A percentile compares a stretch with the other conserved stretches of the same genome.
Conservation (phyloP, 2,797 vertebrate genomes). For the Gouania willdenowi region DNA sequence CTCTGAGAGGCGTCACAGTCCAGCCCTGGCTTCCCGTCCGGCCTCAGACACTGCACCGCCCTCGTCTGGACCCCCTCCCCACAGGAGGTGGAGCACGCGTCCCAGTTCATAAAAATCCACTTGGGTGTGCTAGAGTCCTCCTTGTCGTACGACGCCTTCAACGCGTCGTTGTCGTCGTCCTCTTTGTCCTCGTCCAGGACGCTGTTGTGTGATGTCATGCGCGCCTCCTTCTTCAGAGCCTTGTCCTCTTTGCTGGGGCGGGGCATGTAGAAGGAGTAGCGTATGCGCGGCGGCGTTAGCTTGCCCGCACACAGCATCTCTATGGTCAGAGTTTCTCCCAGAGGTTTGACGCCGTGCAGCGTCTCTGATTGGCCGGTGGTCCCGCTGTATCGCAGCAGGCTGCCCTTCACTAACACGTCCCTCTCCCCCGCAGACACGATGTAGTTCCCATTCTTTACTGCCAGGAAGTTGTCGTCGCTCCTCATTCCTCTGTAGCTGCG, state of each 20-base stretch:
- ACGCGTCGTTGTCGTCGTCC: constrained; percentile 39
- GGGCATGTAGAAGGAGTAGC: constrained; percentile 94
- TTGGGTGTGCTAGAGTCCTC: constrained; percentile 68
- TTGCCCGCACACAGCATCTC: constrained; percentile 96
- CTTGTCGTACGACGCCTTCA: constrained; percentile 72
- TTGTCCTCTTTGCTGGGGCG: constrained; percentile 88
- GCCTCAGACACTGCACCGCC: constrained; percentile 81
- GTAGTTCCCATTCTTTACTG: constrained; percentile 94
- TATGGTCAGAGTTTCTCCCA: constrained; percentile 87
- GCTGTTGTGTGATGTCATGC: constrained; percentile 76
- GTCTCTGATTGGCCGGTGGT: constrained; percentile 87
- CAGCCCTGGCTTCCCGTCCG: constrained; percentile 72
- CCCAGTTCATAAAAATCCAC: constrained; percentile 86
- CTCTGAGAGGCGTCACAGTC: constrained; percentile 79
- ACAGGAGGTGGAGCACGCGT: constrained; percentile 85
- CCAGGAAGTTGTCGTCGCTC: constrained; percentile 95
- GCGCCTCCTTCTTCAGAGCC: constrained; percentile 75
- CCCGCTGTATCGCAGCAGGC: constrained; percentile 91
- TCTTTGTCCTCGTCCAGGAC: constrained; percentile 75
- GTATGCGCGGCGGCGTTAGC: constrained; percentile 95
- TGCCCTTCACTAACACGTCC: constrained; percentile 88
- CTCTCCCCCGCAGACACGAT: constrained; percentile 91
- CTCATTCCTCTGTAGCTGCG: constrained; percentile 92
- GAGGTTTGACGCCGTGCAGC: constrained; percentile 84
- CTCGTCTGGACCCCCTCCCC: constrained; percentile 87